phyloP scores from a whole-genome alignment of 92 coral and sea anemone genomes.

The Scolanthus callimorphus region DNA sequence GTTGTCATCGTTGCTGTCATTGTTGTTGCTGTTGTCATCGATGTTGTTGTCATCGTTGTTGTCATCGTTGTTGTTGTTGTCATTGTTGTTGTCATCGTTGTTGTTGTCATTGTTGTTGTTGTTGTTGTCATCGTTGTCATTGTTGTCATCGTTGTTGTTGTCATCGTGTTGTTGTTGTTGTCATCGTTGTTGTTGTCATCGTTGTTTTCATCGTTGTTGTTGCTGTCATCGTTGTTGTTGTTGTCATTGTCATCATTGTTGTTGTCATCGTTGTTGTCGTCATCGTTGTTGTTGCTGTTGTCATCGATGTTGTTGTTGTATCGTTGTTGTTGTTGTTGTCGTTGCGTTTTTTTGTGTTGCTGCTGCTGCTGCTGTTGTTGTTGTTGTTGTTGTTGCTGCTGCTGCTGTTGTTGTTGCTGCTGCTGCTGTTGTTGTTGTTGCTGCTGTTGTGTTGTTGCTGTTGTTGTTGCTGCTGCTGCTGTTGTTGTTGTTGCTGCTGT shows the following conservation, averaged over 20 bases:
- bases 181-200: not conserved
- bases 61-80: not conserved
- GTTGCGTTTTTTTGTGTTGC: not conserved
- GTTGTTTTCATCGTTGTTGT: not conserved
- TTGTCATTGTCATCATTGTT: not conserved
- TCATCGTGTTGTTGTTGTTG: too few relatives aligned
- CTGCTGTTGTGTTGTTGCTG: too few relatives aligned
- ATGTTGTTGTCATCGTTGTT: not conserved
- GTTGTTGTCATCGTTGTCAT: not conserved
- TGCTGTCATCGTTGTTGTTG: not conserved
- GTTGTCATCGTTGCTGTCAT: not conserved
- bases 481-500: conserved; percentile 3
- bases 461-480: too few relatives aligned
- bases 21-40: not conserved
- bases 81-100: not conserved
- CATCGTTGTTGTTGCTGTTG: not conserved
- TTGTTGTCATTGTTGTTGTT: not conserved
- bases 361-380: conserved; percentile 5
- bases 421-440: conserved; percentile 3
- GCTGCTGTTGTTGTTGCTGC: conserved; percentile 4
- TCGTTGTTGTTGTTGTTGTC: too few relatives aligned
- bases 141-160: not conserved
- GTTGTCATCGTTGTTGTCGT: not conserved
- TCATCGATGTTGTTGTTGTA: not conserved
- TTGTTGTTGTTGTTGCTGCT: conserved; percentile 4